phyloP scores from a whole-genome alignment of 2,113 vertebrate genomes.

The Hemiscyllium ocellatum region DNA sequence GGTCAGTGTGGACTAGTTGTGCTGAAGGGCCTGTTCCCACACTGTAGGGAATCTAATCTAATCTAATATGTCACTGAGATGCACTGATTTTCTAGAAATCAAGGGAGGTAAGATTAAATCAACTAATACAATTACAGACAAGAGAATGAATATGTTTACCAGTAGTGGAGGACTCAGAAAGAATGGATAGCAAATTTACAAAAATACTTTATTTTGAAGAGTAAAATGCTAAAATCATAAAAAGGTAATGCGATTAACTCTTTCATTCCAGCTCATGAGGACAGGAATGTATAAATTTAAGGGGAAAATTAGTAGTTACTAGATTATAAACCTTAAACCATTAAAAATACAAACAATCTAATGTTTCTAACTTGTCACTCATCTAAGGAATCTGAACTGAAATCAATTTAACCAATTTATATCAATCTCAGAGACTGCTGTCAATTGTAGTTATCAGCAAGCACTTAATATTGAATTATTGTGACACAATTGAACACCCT shows the following conservation, averaged over 20 bases:
- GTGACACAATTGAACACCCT: neutral
- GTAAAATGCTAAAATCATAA: neutral
- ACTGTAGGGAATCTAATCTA: too few species aligned
- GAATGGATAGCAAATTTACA: neutral
- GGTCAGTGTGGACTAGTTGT: too few species aligned
- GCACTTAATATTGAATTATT: neutral
- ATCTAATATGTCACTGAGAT: neutral
- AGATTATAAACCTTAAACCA: neutral
- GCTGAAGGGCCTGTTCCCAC: too few species aligned
- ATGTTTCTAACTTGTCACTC: neutral
- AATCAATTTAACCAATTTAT: neutral
- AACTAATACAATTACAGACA: neutral
- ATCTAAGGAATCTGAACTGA: neutral
- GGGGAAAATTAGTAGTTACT: neutral
- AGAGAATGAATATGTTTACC: neutral
- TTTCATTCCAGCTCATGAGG: neutral
- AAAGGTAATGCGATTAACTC: neutral
- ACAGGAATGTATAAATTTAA: neutral
- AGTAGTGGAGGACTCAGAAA: neutral
- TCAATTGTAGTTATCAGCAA: slow-evolving; percentile 3
- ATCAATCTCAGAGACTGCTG: neutral
- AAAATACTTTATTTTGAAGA: neutral
- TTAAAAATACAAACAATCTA: neutral
- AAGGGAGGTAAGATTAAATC: neutral
- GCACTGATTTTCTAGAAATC: neutral